A percentile compares a stretch with the other conserved stretches of the same genome.
Conservation (phyloP, 2,888 invertebrate species). For the Eristalis tenax region DNA sequence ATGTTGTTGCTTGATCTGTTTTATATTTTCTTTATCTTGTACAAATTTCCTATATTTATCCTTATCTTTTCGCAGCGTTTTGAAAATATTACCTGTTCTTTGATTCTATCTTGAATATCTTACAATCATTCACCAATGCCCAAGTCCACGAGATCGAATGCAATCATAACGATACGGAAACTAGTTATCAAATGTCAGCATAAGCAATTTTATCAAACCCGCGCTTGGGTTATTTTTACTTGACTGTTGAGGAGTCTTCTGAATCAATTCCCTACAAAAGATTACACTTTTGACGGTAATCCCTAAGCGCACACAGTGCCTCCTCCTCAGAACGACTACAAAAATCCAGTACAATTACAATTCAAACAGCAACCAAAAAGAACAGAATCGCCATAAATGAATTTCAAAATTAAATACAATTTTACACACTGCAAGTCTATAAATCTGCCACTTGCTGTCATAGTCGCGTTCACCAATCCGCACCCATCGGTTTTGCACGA, state of each 20-base stretch:
- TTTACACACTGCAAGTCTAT: slow-evolving; percentile 11
- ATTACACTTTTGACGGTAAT: too few species aligned
- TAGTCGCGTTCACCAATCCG: neutral
- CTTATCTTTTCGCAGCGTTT: neutral
- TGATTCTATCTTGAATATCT: neutral
- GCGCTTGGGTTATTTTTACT: too few species aligned
- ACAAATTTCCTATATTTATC: neutral
- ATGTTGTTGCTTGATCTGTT: neutral
- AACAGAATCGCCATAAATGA: neutral
- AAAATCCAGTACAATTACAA: too few species aligned
- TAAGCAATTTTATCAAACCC: too few species aligned
- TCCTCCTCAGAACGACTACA: too few species aligned
- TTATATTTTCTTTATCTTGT: neutral
- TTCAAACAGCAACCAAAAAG: too few species aligned
- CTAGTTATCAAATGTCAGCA: neutral
- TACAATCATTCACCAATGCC: neutral
- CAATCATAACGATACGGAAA: neutral
- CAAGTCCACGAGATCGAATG: neutral
- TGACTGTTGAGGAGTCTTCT: too few species aligned
- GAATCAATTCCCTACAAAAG: too few species aligned
- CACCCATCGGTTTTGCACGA: slow-evolving; percentile 15
- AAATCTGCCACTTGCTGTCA: slow-evolving; percentile 31
- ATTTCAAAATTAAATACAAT: slow-evolving; percentile 42
- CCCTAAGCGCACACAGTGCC: too few species aligned
- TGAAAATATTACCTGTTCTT: neutral